A percentile compares a stretch with the other conserved stretches of the same genome.
phyloP scores from a whole-genome alignment of 2,888 invertebrate species.

The Lottia scabra region DNA sequence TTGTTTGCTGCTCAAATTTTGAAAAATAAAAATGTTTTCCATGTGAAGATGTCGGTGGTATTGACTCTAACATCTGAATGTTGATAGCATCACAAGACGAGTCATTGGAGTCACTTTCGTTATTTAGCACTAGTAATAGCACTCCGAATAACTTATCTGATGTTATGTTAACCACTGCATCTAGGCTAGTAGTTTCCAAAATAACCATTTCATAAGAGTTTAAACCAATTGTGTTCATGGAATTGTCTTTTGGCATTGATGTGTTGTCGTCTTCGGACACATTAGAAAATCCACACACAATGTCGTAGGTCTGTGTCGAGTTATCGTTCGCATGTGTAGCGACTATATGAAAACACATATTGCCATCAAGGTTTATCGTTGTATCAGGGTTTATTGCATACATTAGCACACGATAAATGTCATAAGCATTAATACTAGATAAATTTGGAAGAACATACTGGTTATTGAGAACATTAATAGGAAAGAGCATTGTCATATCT shows the following conservation, averaged over 20 bases:
- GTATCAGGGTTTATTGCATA: neutral
- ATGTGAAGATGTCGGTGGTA: conserved; percentile 15
- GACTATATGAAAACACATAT: neutral
- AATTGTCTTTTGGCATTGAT: no score
- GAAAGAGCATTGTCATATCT: conserved; percentile 24
- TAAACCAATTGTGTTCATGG: neutral
- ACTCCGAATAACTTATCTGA: neutral
- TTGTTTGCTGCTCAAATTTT: neutral
- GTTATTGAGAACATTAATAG: conserved; percentile 14
- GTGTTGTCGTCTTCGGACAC: neutral
- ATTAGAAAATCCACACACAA: neutral
- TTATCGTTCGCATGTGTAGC: neutral
- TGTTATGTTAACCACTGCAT: neutral
- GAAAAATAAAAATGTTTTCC: conserved; percentile 24
- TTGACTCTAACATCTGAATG: conserved; percentile 11
- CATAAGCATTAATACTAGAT: neutral
- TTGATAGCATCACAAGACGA: neutral
- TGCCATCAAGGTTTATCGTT: neutral
- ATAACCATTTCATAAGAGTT: neutral
- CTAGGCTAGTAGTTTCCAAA: neutral
- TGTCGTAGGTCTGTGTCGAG: neutral
- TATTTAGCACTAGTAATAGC: neutral
- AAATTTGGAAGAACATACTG: conserved; percentile 21
- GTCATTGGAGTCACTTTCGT: neutral
- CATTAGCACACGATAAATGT: neutral